These are phyloP conservation scores for Toxotes lorentzi DNA, from an alignment of 2,797 vertebrate genomes.

Conservation along the genomic window DNA sequence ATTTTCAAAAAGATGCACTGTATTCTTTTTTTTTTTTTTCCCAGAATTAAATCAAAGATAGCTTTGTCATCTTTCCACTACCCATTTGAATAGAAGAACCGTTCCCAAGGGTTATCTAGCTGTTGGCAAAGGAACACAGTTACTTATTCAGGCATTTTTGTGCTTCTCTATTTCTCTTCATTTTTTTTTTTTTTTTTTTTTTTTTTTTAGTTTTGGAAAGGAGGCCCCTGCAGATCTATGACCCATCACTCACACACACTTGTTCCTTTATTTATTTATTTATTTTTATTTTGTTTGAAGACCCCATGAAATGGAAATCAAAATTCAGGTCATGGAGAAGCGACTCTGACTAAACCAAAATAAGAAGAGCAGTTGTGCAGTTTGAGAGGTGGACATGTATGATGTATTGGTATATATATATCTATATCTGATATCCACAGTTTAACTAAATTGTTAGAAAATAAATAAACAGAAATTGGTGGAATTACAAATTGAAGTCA, in stretches of 20 bases:
- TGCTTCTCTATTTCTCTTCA: slow-evolving; percentile 88
- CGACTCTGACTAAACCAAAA: slow-evolving; percentile 38
- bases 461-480: slow-evolving; percentile 1
- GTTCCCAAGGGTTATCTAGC: slow-evolving; percentile 89
- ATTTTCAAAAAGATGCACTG: slow-evolving; percentile 70
- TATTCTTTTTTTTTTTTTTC: slow-evolving; percentile 30
- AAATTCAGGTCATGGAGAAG: slow-evolving; percentile 37
- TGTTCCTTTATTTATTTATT: slow-evolving; percentile 22
- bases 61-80: slow-evolving; percentile 53
- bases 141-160: slow-evolving; percentile 89
- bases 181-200: slow-evolving; percentile 37
- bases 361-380: slow-evolving; percentile 22
- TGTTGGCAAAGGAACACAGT: slow-evolving; percentile 91
- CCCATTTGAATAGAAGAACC: slow-evolving; percentile 55
- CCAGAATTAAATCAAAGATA: slow-evolving; percentile 60
- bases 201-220: slow-evolving; percentile 65
- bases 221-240: slow-evolving; percentile 67
- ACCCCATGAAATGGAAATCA: slow-evolving; percentile 66
- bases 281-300: slow-evolving; percentile 40
- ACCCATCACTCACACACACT: slow-evolving; percentile 56
- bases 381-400: slow-evolving; percentile 1
- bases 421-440: background rate
- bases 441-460: slow-evolving; percentile 17
- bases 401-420: background rate
- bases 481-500: slow-evolving; percentile 6